phyloP scores from a whole-genome alignment of 2,113 vertebrate genomes.

The Dermatemys mawii region DNA sequence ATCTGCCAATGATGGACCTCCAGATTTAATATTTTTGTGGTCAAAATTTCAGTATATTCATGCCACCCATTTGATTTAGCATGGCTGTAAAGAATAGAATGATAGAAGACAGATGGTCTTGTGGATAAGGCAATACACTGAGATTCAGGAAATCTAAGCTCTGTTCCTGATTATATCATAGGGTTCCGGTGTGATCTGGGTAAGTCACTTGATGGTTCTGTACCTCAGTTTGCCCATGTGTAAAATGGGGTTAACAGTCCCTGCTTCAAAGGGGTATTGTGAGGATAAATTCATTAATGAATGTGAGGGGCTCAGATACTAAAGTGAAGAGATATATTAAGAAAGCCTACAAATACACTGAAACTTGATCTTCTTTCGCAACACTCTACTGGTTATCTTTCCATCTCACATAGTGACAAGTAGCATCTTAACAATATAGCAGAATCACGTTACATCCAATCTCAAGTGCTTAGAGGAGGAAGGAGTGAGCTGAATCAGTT shows the following conservation, averaged over 20 bases:
- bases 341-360: background rate
- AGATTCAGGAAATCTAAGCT: background rate
- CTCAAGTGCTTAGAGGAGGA: background rate
- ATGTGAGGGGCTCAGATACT: background rate
- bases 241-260: background rate
- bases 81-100: background rate
- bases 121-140: background rate
- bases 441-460: rapidly evolving
- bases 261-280: background rate
- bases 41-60: background rate
- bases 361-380: background rate
- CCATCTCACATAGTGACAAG: background rate
- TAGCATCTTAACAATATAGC: background rate
- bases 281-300: rapidly evolving
- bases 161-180: background rate
- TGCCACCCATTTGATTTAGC: background rate
- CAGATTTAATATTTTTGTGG: background rate
- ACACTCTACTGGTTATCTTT: background rate
- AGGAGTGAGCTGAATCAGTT: background rate
- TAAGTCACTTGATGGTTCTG: rapidly evolving
- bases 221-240: slow-evolving; percentile 16
- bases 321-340: background rate
- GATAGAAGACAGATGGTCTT: background rate
- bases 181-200: rapidly evolving
- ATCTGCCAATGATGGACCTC: background rate